Conservation (phyloP, 2,113 vertebrate species). For the Rousettus leschenaultii region DNA sequence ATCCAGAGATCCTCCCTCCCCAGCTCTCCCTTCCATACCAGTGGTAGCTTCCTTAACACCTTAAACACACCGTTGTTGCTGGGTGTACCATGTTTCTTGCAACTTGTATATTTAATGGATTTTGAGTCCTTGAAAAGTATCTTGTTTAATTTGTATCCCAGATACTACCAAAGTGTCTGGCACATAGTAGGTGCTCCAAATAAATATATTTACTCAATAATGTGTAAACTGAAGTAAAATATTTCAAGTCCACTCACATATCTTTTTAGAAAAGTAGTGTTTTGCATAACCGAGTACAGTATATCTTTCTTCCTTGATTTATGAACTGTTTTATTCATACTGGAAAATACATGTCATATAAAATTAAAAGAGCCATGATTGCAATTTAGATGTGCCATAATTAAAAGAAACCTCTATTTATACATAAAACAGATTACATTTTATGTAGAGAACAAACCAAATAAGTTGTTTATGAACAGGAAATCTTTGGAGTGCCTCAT, state of each 20-base stretch:
- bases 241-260: background rate
- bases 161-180: background rate
- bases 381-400: background rate
- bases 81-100: background rate
- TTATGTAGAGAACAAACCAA: background rate
- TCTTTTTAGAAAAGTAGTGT: background rate
- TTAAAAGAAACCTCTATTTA: slow-evolving; percentile 26
- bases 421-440: background rate
- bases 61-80: background rate
- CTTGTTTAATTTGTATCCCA: background rate
- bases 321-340: background rate
- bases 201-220: background rate
- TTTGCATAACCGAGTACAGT: background rate
- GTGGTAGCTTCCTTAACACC: background rate
- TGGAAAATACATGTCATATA: background rate
- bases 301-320: background rate
- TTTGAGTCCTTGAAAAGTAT: background rate
- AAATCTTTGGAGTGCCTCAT: background rate
- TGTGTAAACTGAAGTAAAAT: background rate
- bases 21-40: background rate
- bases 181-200: background rate
- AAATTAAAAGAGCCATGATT: background rate
- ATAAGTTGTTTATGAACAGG: background rate
- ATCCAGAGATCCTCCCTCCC: background rate
- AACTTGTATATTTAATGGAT: background rate